These are phyloP conservation scores for Patella pellucida DNA, from an alignment of 2,888 invertebrate species.

Conservation along the genomic window DNA sequence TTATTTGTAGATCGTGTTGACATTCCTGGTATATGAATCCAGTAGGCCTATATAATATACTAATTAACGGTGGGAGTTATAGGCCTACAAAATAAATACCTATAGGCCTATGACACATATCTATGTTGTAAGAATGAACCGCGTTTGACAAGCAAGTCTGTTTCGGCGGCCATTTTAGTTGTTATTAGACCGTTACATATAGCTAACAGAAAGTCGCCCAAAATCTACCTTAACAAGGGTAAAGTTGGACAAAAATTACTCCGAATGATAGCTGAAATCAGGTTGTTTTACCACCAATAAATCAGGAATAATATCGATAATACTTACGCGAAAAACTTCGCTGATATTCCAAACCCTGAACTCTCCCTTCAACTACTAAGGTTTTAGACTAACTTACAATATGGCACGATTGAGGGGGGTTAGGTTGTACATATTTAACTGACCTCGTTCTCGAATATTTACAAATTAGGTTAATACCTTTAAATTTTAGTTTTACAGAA, in stretches of 20 bases:
- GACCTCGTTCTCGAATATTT: slow-evolving; percentile 5
- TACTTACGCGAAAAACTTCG: slow-evolving; percentile 32
- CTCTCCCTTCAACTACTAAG: slow-evolving; percentile 21
- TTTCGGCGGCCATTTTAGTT: slow-evolving; percentile 5
- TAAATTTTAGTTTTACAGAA: not conserved
- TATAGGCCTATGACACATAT: too few species aligned
- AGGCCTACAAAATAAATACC: too few species aligned
- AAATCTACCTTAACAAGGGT: too few species aligned
- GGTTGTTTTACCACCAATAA: not conserved
- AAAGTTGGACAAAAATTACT: not conserved
- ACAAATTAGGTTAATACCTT: not conserved
- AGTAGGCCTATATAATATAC: too few species aligned
- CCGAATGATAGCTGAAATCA: not conserved
- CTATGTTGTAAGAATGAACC: too few species aligned
- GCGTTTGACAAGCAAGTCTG: not conserved
- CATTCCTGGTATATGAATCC: too few species aligned
- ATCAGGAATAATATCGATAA: not conserved
- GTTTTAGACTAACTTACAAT: slow-evolving; percentile 13
- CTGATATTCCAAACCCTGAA: slow-evolving; percentile 17
- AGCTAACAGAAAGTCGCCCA: too few species aligned
- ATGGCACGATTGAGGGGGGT: slow-evolving; percentile 14
- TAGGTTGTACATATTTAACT: slow-evolving; percentile 1
- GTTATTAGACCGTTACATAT: not conserved
- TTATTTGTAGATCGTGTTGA: too few species aligned
- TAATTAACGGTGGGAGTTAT: too few species aligned